These are phyloP conservation scores for Pemphigus obesinymphae DNA, from an alignment of 1,140 invertebrate species.

Conservation along the genomic window DNA sequence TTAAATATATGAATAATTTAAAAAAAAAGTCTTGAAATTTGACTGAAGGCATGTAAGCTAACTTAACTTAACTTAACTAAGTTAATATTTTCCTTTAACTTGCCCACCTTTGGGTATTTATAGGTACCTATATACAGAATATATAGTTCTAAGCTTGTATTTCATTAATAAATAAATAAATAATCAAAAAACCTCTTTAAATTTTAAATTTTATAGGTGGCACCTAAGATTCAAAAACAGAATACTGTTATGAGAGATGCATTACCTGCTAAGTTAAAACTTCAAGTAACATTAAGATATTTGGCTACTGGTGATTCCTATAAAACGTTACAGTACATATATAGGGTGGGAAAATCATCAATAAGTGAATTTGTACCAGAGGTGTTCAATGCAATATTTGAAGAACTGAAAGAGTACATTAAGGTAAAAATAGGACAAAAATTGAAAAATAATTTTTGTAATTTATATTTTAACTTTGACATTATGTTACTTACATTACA, in stretches of 20 bases:
- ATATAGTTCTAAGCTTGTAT: neutral
- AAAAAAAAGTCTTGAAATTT: too few relatives aligned
- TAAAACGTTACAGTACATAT: slow-evolving; percentile 31
- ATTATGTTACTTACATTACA: neutral
- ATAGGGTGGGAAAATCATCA: neutral
- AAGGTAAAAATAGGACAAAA: neutral
- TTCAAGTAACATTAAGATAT: slow-evolving; percentile 47
- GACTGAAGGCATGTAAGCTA: too few relatives aligned
- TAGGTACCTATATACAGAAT: neutral
- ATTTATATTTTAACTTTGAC: slow-evolving; percentile 20
- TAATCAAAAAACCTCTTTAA: neutral
- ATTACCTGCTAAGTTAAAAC: slow-evolving; percentile 44
- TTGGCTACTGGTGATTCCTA: slow-evolving; percentile 47
- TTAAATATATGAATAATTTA: too few relatives aligned
- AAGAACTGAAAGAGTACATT: slow-evolving; percentile 8
- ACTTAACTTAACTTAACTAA: too few relatives aligned
- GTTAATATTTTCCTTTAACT: too few relatives aligned
- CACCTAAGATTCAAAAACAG: slow-evolving; percentile 42
- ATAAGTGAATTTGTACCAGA: slow-evolving; percentile 22
- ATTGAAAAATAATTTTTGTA: neutral
- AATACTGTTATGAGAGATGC: slow-evolving; percentile 46
- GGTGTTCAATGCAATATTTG: neutral
- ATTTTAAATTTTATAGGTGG: slow-evolving; percentile 41
- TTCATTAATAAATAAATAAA: neutral
- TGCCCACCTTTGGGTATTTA: neutral